Conservation (phyloP, 2,888 invertebrate species). For the Rhynchonema sp. region DNA sequence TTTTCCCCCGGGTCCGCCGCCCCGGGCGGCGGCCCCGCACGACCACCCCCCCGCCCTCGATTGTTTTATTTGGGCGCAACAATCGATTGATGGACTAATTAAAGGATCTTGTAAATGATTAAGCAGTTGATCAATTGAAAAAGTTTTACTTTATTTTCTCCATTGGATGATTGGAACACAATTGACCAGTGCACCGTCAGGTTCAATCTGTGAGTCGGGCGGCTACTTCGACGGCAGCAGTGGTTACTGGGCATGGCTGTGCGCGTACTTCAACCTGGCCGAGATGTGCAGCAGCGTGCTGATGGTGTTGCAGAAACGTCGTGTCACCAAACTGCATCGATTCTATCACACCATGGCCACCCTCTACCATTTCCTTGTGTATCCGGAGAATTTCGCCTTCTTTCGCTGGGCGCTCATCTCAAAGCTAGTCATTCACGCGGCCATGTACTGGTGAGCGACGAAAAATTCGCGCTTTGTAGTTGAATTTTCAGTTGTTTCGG, state of each 20-base stretch:
- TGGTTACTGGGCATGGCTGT: background rate
- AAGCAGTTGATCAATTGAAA: too few species aligned
- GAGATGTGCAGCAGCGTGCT: background rate
- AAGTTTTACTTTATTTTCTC: too few species aligned
- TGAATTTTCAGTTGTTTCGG: too few species aligned
- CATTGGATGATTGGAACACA: too few species aligned
- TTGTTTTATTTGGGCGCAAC: too few species aligned
- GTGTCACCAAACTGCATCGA: background rate
- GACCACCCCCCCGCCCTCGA: too few species aligned
- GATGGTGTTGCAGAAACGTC: background rate
- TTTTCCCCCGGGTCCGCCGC: too few species aligned
- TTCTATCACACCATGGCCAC: background rate
- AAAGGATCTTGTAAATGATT: too few species aligned
- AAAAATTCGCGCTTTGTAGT: too few species aligned
- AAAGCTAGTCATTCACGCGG: background rate
- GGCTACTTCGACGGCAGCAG: background rate
- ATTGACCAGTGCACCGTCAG: background rate
- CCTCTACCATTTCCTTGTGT: background rate
- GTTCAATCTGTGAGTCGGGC: background rate
- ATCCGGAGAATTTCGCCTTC: background rate
- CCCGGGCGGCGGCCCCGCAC: too few species aligned
- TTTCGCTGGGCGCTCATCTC: background rate
- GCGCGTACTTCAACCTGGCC: background rate
- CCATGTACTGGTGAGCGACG: background rate
- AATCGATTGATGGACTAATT: too few species aligned